Base-by-base conservation (phyloP, 2,888 invertebrate genomes). In the Periphyllus acericola region DNA sequence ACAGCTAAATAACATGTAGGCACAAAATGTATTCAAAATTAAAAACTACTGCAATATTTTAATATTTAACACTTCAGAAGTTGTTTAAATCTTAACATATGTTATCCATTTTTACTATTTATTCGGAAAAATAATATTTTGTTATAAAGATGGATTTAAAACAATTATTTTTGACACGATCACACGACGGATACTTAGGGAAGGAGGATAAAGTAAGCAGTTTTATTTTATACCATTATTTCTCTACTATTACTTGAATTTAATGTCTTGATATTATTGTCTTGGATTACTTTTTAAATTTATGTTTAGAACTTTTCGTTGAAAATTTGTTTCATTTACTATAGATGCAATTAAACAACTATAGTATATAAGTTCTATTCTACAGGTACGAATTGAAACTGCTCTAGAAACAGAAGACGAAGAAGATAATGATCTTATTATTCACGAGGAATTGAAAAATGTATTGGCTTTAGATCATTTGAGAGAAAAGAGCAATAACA, bases 171-270 rank as follows among this genome's bases (percentile, higher is more conserved):
- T 96, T 95, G 90, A 94, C 95, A 82, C 93, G 97, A 90, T 95
- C 96, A 91, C 96, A 96, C 91, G 97, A 95, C 90, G 98, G 98
- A 90, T 98, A 98, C 92, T 96, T 96, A 90, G 96, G 96, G 86
- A 96, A 95, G 91, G 95, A 95, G 91, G 96, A 96, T 91, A 94
- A 93, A 91, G 95, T 95, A 93, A 60, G 55, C 21, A 46, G 36
- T 71, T 75, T 60, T 29, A 55, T 32, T 81, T 36, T 11, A 60
- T 60, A 25, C 5, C 6, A 34, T 25, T 21, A 14, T 46, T 46
- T 14, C 14, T 46, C 14, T 14, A 46, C 11, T 46, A 46, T 46
- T 46, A 11, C 46, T 46, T 46, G 11, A 46, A 46, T 46, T 46
- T 46, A 46, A 14, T 46, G 11, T 11, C 14, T n/a, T n/a, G n/a